Conservation (phyloP, 2,797 vertebrate species). For the Neosilurus hyrtlii region DNA sequence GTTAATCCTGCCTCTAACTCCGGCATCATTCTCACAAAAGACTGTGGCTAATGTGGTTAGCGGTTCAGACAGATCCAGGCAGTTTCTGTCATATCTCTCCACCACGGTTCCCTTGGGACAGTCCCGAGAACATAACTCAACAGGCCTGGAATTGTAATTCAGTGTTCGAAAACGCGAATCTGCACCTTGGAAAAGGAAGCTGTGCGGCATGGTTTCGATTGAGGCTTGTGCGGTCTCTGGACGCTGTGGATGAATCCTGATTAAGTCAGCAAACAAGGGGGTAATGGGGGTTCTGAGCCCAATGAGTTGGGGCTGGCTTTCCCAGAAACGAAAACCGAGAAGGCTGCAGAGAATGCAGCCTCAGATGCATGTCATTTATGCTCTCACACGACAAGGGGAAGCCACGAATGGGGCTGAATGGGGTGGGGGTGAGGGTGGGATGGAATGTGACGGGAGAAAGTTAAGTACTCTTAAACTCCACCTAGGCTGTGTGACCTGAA, state of each 20-base stretch:
- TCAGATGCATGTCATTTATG: constrained; percentile 59
- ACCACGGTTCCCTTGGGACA: constrained; percentile 46
- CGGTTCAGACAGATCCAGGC: constrained; percentile 41
- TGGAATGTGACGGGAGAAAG: too few relatives aligned
- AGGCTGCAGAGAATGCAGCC: constrained; percentile 67
- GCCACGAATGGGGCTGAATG: constrained; percentile 7
- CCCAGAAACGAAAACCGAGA: constrained; percentile 75
- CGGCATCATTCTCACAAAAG: constrained; percentile 15
- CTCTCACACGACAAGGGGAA: constrained; percentile 44
- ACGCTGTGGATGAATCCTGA: constrained; percentile 68
- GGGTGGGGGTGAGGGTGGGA: too few relatives aligned
- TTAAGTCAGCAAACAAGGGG: constrained; percentile 65
- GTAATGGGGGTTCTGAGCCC: constrained; percentile 63
- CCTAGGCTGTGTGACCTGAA: constrained; percentile 26
- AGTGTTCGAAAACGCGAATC: constrained; percentile 43
- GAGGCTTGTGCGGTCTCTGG: constrained; percentile 71
- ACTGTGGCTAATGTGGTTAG: constrained; percentile 29
- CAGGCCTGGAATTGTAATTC: constrained; percentile 61
- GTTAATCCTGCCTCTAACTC: constrained; percentile 31
- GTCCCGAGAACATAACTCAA: constrained; percentile 63
- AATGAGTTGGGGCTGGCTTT: constrained; percentile 72
- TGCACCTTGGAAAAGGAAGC: constrained; percentile 66
- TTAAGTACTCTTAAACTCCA: constrained; percentile 53
- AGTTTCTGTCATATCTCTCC: constrained; percentile 29
- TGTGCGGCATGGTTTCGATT: constrained; percentile 66